Conservation (phyloP, 2,797 vertebrate species). For the Chelon labrosus region DNA sequence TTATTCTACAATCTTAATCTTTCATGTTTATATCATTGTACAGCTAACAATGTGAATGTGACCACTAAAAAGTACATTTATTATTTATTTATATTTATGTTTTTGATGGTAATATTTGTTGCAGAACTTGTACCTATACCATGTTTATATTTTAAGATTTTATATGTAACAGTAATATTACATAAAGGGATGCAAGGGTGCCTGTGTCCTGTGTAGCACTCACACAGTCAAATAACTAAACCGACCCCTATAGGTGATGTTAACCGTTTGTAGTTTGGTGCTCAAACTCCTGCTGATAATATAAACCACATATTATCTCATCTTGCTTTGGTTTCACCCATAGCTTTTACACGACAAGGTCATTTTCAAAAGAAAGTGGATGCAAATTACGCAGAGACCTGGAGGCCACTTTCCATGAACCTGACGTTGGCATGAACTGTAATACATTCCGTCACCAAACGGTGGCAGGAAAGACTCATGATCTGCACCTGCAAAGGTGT, state of each 20-base stretch:
- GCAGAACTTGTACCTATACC: not conserved
- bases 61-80: too few species aligned
- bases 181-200: too few species aligned
- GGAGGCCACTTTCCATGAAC: not conserved
- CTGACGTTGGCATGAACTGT: slow-evolving; percentile 16
- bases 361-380: not conserved
- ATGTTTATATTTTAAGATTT: not conserved
- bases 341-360: not conserved
- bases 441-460: slow-evolving; percentile 70
- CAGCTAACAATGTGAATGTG: too few species aligned
- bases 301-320: not conserved
- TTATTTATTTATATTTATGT: not conserved
- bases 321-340: not conserved
- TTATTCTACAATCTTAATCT: too few species aligned
- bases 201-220: not conserved
- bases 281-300: not conserved
- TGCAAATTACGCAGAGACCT: not conserved
- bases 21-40: not conserved
- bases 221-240: not conserved
- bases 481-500: slow-evolving; percentile 43
- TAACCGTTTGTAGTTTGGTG: not conserved
- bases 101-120: not conserved
- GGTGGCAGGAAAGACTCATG: slow-evolving; percentile 74
- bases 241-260: not conserved
- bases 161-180: not conserved